phyloP scores from a whole-genome alignment of 30 jellyfish, hydroid and myxozoan species.

The Aurelia aurita region DNA sequence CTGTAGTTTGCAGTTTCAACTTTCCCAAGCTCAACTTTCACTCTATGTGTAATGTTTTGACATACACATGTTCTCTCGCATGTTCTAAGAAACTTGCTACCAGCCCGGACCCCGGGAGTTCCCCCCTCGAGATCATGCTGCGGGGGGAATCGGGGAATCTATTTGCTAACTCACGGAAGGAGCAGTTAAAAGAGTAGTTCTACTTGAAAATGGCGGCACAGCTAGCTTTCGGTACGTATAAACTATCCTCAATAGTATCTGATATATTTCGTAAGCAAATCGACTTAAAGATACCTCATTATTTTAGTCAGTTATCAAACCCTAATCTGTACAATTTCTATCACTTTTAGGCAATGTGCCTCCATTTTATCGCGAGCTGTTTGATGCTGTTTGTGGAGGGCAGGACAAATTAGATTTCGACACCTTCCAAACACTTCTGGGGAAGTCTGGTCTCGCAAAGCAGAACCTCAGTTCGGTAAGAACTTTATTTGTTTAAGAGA shows the following conservation, averaged over 20 bases:
- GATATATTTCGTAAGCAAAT: neutral
- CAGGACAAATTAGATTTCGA: slow-evolving; percentile 61
- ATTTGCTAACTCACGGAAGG: slow-evolving; percentile 28
- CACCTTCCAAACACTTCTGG: slow-evolving; percentile 42
- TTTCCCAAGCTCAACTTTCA: too few relatives aligned
- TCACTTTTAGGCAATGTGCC: slow-evolving; percentile 78
- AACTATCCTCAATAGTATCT: neutral
- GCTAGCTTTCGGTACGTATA: slow-evolving; percentile 66
- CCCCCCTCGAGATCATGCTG: neutral
- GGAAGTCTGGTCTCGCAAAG: slow-evolving; percentile 62
- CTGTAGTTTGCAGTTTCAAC: too few relatives aligned
- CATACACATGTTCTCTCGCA: too few relatives aligned
- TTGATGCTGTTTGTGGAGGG: slow-evolving; percentile 68
- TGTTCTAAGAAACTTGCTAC: too few relatives aligned
- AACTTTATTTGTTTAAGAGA: too few relatives aligned
- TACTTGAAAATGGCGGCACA: slow-evolving; percentile 78
- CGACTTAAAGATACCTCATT: too few relatives aligned
- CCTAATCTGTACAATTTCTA: neutral
- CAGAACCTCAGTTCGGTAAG: slow-evolving; percentile 62
- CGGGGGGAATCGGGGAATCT: neutral
- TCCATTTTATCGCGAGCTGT: slow-evolving; percentile 73
- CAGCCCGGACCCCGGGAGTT: too few relatives aligned
- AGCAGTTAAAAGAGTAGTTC: slow-evolving; percentile 4
- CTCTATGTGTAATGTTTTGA: too few relatives aligned
- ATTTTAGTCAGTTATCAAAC: too few relatives aligned